Conservation (phyloP, 2,888 invertebrate species). For the Meloe dianella region DNA sequence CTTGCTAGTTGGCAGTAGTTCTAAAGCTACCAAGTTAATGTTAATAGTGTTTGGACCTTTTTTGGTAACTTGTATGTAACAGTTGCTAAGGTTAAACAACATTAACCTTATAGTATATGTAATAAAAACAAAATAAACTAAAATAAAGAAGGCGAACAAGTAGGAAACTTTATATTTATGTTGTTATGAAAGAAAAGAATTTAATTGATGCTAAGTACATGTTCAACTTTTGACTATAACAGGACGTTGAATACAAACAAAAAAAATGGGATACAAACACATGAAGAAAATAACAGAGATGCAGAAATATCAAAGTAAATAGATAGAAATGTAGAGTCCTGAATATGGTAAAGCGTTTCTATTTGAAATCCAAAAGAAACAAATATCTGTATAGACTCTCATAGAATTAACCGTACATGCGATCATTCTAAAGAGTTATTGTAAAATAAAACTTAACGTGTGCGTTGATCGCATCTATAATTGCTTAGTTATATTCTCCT, state of each 20-base stretch:
- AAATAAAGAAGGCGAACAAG: background rate
- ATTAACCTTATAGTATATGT: slow-evolving; percentile 21
- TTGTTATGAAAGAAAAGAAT: no score
- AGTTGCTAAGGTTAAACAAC: slow-evolving; percentile 25
- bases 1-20: slow-evolving; percentile 27
- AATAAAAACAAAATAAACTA: background rate
- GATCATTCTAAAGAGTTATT: slow-evolving; percentile 10
- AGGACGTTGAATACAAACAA: no score
- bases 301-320: no score
- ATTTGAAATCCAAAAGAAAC: no score
- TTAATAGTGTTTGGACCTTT: slow-evolving; percentile 31
- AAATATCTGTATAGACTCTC: no score
- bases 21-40: slow-evolving; percentile 27
- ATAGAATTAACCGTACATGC: slow-evolving; percentile 23
- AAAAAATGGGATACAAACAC: no score
- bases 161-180: no score
- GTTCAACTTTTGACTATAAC: no score
- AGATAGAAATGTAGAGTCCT: no score
- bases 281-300: no score
- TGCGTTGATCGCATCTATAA: slow-evolving; percentile 31
- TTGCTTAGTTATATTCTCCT: slow-evolving; percentile 27
- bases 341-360: no score
- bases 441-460: slow-evolving; percentile 19
- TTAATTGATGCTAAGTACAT: no score
- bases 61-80: slow-evolving; percentile 29